Base-by-base conservation (phyloP, 2,797 vertebrate genomes). In the Notolepis coatsorum region DNA sequence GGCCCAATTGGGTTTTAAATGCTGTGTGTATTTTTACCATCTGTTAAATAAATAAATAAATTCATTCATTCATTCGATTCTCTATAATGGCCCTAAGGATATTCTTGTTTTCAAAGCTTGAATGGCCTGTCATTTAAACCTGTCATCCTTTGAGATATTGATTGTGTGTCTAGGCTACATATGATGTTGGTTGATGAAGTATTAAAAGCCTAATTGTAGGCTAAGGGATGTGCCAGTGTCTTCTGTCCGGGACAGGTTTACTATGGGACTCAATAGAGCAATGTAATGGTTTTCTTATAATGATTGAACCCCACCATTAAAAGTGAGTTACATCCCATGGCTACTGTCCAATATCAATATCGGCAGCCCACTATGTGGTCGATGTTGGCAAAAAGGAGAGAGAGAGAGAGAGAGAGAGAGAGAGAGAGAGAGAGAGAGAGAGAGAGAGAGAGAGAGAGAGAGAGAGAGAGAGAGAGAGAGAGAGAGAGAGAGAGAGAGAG, bases 291-390 rank as follows among this genome's bases (percentile, higher is more conserved):
- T 54, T 31, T 39, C 48, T 54, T 35, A 63, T 58, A 61, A 53
- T 61, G 61, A 76, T 42, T 49, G 13, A 72, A n/a, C 68, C 33
- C 73, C 67, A 47, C 51, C 27, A 27, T 73, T 63, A 73, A 72
- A 77, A 79, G 77, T 79, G 75, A 84, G 48, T 68, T 68, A 80
- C 72, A 20, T 25, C 17, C 41, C 43, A 58, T 73, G 80, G 79
- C 77, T 48, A 30, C 0, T 12, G 41, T 58, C 71, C 77, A 75
- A 50, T 71, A 77, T 85, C 66, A 43, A 84, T 84, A 72, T 31
- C 24, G 45, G 38, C 25, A n/a, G n/a, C n/a, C n/a, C n/a, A 56
- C 62, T 51, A 43, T 81, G 18, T 72, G 79, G 50, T 77, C 54
- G 64, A 80, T 69, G 67, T 70, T 58, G 57, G 81, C 72, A 81